A percentile compares a stretch with the other conserved stretches of the same genome.
These are phyloP conservation scores for Cheracebus regulus DNA, from an alignment of 2,797 vertebrate species.

Conservation along the genomic window DNA sequence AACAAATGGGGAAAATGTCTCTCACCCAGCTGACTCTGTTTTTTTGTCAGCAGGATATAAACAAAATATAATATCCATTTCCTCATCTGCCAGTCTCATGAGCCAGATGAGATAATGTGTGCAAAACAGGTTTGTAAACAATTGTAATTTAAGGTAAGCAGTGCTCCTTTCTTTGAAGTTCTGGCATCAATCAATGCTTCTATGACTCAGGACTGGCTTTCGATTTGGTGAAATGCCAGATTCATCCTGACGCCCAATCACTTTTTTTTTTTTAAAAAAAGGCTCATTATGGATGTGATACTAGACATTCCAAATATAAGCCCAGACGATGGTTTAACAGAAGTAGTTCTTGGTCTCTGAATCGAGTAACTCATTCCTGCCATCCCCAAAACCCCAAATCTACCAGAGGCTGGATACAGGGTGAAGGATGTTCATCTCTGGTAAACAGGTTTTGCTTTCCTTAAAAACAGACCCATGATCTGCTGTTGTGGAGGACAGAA, in stretches of 20 bases:
- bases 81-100: neutral
- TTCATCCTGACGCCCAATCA: fast-evolving
- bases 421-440: fast-evolving
- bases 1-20: neutral
- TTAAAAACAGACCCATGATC: fast-evolving
- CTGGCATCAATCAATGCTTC: fast-evolving
- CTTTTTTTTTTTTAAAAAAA: neutral
- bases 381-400: neutral
- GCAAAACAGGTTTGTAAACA: fast-evolving
- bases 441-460: neutral
- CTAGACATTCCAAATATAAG: neutral
- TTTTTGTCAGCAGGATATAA: neutral
- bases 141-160: fast-evolving
- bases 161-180: neutral
- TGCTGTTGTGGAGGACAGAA: fast-evolving
- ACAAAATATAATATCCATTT: neutral
- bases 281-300: neutral
- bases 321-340: fast-evolving
- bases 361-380: neutral
- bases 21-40: neutral
- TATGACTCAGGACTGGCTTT: fast-evolving
- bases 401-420: fast-evolving
- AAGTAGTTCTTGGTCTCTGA: neutral
- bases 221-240: fast-evolving
- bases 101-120: fast-evolving